phyloP scores from a whole-genome alignment of 2,113 vertebrate species.

The Galeopterus variegatus region DNA sequence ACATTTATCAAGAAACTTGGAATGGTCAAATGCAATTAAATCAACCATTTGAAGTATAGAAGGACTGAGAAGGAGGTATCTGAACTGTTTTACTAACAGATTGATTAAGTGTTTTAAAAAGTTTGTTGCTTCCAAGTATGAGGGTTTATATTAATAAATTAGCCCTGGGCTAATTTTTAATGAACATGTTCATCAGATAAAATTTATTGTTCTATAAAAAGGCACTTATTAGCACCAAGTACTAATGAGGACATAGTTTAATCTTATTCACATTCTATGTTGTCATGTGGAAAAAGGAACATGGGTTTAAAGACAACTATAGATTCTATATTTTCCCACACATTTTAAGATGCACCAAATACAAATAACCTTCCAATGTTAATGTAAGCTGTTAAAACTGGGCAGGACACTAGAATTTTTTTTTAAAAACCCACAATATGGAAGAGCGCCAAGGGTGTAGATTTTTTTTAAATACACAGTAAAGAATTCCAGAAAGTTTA shows the following conservation, averaged over 20 bases:
- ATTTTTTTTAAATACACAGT: not conserved
- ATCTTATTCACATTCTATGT: slow-evolving; percentile 50
- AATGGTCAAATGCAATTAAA: slow-evolving; percentile 74
- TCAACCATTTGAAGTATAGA: slow-evolving; percentile 66
- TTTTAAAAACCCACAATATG: not conserved
- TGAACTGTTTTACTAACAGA: slow-evolving; percentile 74
- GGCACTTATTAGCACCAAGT: slow-evolving; percentile 56
- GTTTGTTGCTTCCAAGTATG: slow-evolving; percentile 66
- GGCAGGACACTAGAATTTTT: not conserved
- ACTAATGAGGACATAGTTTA: slow-evolving; percentile 58
- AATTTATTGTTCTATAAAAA: slow-evolving; percentile 62
- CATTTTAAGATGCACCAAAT: slow-evolving; percentile 49
- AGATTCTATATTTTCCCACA: not conserved
- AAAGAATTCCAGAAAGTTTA: slow-evolving; percentile 13
- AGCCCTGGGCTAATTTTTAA: slow-evolving; percentile 76
- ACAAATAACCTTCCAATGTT: not conserved
- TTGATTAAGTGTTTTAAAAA: slow-evolving; percentile 71
- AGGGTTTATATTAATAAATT: slow-evolving; percentile 73
- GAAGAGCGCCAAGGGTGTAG: not conserved
- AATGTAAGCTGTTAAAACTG: not conserved
- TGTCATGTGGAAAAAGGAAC: slow-evolving; percentile 28
- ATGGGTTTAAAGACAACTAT: not conserved
- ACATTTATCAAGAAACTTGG: slow-evolving; percentile 75
- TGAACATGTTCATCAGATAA: slow-evolving; percentile 74
- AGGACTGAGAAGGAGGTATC: slow-evolving; percentile 54